Conservation (phyloP, 2,113 vertebrate species). For the Cairina moschata region DNA sequence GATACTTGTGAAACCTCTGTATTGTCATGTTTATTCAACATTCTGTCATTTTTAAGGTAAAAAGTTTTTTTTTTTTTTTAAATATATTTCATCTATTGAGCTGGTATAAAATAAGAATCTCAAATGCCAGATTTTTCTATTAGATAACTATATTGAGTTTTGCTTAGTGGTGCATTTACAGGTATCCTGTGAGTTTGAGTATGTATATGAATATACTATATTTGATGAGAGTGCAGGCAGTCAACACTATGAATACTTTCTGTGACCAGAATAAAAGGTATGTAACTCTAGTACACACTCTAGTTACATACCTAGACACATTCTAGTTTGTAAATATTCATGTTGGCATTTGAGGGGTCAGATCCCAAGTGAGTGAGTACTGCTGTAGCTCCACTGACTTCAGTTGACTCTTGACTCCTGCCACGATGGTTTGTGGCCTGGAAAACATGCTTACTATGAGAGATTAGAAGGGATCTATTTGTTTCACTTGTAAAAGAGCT, state of each 20-base stretch:
- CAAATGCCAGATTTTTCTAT: neutral
- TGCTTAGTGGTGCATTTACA: neutral
- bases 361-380: neutral
- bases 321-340: constrained; percentile 1
- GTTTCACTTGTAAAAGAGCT: constrained; percentile 49
- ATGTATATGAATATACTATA: neutral
- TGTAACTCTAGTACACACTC: neutral
- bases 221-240: accelerated
- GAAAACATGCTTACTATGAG: constrained; percentile 53
- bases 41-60: neutral
- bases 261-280: neutral
- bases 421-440: neutral
- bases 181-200: neutral
- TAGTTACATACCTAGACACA: neutral
- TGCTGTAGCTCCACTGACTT: neutral
- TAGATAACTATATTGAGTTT: neutral
- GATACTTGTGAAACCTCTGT: neutral
- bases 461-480: constrained; percentile 34
- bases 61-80: neutral
- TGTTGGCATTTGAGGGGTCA: neutral
- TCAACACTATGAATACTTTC: neutral
- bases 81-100: neutral
- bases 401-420: neutral
- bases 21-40: neutral
- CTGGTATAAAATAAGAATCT: neutral